Evolutionary conservation across 2,888 invertebrate genomes (phyloP), one percentile per base, ranked within the genome.

Genomic region (Polymixis lichenea): DNA sequence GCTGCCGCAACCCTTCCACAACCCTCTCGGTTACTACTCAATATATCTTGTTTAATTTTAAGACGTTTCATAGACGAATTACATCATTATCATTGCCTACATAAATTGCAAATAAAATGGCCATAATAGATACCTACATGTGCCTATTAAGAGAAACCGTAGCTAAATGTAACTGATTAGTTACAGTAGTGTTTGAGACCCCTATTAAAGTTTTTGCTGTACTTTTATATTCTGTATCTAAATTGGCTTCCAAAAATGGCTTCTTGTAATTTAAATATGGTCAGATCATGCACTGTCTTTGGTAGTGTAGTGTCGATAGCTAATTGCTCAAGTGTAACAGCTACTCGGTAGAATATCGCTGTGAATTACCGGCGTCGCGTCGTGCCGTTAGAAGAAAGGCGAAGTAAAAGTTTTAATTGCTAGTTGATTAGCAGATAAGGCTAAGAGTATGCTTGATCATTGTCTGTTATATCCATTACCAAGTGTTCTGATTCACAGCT

Each of bases 351-450:
- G 61, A 66, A 65, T 67, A 61, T 67, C 22, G 53, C 64, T 28
- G 72, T 80, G 77, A 78, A 77, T 80, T 81, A 78, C 76, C 60
- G 66, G 22, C 53, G 38, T 60, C 68, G 22, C 53, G 38, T 60
- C 68, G 58, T 64, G 74, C 80, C 76, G 82, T 82, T 79, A 85
- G 56, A 87, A 76, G 84, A 89, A 86, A 87, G 84, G 81, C 75
- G 70, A 88, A 90, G 92, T 91, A 91, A 92, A 91, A 91, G 90
- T 91, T 91, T 89, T 90, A 92, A 91, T 91, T 90, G 86, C 72
- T 65, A 32, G 72, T 80, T 84, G 81, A 86, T 88, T 83, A 85
- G 77, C 70, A 84, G 82, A 84, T 87, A 88, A 88, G 83, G 83
- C 82, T 77, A 80, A 81, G 86, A 85, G 82, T 70, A 53, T 75